Evolutionary conservation across 2,888 invertebrate genomes (phyloP).

Genomic region (Drosophila antonietae): DNA sequence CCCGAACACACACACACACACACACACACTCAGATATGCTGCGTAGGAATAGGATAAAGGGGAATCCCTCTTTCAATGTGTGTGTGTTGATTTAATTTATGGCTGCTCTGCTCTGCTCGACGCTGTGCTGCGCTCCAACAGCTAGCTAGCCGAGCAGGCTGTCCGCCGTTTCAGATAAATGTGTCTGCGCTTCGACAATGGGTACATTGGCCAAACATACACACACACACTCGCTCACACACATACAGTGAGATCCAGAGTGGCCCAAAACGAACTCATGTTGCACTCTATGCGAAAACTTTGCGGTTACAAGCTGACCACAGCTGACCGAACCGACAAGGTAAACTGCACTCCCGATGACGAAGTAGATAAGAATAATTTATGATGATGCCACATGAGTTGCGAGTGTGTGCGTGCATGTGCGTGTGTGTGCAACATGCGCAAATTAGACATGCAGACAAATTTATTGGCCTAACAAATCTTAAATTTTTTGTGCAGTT

Average conservation of each 20-base stretch:
- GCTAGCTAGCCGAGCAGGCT: constrained; percentile 36
- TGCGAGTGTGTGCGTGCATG: constrained; percentile 31
- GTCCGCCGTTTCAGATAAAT: constrained; percentile 71
- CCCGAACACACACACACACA: not conserved
- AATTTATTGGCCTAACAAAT: constrained; percentile 77
- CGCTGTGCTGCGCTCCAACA: too few species aligned
- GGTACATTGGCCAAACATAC: constrained; percentile 45
- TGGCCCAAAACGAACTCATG: constrained; percentile 33
- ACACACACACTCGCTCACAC: not conserved
- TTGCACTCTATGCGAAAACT: constrained; percentile 61
- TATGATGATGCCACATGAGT: constrained; percentile 73
- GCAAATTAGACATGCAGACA: constrained; percentile 80
- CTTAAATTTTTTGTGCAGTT: constrained; percentile 48
- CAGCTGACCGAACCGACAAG: constrained; percentile 67
- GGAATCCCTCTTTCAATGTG: constrained; percentile 26
- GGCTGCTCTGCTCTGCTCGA: constrained; percentile 51
- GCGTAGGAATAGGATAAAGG: constrained; percentile 1
- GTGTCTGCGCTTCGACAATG: constrained; percentile 75
- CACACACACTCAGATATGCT: not conserved
- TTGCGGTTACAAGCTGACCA: constrained; percentile 68
- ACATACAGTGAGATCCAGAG: constrained; percentile 7
- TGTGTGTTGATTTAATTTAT: constrained; percentile 75
- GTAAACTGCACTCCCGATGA: constrained; percentile 76
- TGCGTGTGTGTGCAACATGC: constrained; percentile 59
- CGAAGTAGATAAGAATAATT: constrained; percentile 77